Evolutionary conservation across 1,140 invertebrate species (phyloP).

Genomic region (Aphis gossypii): DNA sequence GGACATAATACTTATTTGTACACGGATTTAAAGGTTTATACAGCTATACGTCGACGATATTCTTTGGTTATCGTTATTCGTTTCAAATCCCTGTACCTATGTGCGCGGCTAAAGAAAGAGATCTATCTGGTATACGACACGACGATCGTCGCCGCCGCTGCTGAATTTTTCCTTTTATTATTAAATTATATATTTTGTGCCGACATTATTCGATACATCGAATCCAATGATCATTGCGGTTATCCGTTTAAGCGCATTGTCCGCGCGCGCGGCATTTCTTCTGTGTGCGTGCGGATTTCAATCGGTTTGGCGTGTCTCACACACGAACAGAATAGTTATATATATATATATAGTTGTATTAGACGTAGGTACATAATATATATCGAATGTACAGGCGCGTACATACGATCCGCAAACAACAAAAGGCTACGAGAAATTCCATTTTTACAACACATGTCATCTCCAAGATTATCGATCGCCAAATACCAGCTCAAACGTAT

Average conservation of each 20-base stretch:
- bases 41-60: not conserved
- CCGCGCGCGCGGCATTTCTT: constrained; percentile 30
- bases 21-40: too few species aligned
- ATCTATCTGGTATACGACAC: not conserved
- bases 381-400: not conserved
- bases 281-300: constrained; percentile 30
- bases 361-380: not conserved
- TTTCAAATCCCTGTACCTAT: not conserved
- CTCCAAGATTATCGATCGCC: constrained; percentile 55
- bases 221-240: constrained; percentile 34
- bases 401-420: not conserved
- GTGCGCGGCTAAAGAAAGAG: not conserved
- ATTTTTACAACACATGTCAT: constrained; percentile 56
- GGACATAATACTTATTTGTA: not conserved
- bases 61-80: not conserved
- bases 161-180: constrained; percentile 9
- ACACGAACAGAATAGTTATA: not conserved
- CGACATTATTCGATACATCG: not conserved
- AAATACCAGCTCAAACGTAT: not conserved
- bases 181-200: not conserved
- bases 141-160: not conserved
- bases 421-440: constrained; percentile 40
- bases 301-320: not conserved
- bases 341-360: not conserved
- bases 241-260: constrained; percentile 55